Evolutionary conservation across 37 sponge, comb jelly and placozoan species (phyloP), one percentile per base, ranked within the genome.

Genomic region (Oopsacas minuta): DNA sequence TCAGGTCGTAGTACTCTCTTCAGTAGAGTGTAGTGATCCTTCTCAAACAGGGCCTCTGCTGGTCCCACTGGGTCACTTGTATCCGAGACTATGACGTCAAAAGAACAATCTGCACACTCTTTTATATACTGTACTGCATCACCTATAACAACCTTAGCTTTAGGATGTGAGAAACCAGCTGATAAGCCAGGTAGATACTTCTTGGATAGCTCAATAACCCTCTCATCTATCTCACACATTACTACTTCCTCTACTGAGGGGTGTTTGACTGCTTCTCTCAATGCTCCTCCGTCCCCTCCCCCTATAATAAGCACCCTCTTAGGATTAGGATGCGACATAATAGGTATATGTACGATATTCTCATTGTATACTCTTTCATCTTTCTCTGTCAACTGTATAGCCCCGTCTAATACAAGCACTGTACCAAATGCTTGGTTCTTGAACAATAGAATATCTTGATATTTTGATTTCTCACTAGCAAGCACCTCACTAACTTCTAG

Each of bases 81-180:
- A 82, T 95, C 96, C 22, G 96, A 93, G 52, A 95, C 93, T 75
- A 95, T 93, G 32, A 95, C 93, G 52, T 95, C 96, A 95, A 95
- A 93, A 5, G 30, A 10, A 36, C 37, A 0, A 1, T 86, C 39
- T 17, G 53, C 52, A 39, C 89, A 83, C 5, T 51, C 36, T 0
- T 39, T 81, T 39, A 94, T 84, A 53, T 89, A 95, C 75, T 87
- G 87, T 1, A 61, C 39, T 3, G 93, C 96, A 61, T 95, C 93
- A 52, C 87, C 83, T 25, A 86, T 36, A 38, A 91, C 91, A 23
- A 92, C 85, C 25, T 83, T 37, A 28, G 93, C 88, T 52, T 87
- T 91, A 32, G 88, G 84, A 61, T 87, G 52, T 3, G 52, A 53
- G 38, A 87, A 89, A 20, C 91, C 93, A 36, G 51, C 52, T 3